A percentile compares a stretch with the other conserved stretches of the same genome.
These are phyloP conservation scores for Syngnathus acus DNA, from an alignment of 2,797 vertebrate genomes.

Conservation along the genomic window DNA sequence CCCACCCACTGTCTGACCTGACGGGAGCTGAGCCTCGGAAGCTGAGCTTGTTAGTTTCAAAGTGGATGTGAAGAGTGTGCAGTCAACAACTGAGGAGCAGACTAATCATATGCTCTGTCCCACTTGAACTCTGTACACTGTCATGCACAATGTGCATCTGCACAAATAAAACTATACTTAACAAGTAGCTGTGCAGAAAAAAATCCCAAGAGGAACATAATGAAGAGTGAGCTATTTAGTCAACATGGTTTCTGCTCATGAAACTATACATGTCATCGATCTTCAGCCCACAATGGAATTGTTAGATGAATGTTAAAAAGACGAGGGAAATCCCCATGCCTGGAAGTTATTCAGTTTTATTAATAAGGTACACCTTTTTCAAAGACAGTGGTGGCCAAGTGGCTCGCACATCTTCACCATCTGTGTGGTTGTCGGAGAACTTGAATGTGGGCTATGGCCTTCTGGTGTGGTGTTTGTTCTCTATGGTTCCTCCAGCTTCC, in stretches of 20 bases:
- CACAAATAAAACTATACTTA: background rate
- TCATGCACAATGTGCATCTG: background rate
- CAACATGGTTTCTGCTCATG: background rate
- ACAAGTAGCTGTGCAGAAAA: background rate
- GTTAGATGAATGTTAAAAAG: background rate
- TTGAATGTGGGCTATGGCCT: too few relatives aligned
- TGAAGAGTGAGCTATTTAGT: background rate
- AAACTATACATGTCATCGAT: background rate
- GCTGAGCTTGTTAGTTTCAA: slow-evolving; percentile 21
- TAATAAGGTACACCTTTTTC: too few relatives aligned
- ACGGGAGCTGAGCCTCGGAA: background rate
- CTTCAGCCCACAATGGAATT: background rate
- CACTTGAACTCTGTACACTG: background rate
- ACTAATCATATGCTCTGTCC: background rate
- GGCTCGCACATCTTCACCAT: too few relatives aligned
- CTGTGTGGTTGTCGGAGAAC: too few relatives aligned
- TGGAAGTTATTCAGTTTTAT: too few relatives aligned
- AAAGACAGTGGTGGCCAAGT: too few relatives aligned
- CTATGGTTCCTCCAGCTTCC: too few relatives aligned
- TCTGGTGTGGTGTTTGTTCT: too few relatives aligned
- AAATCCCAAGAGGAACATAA: background rate
- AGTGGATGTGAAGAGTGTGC: slow-evolving; percentile 7
- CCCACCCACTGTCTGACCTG: slow-evolving; percentile 7
- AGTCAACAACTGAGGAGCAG: slow-evolving; percentile 30
- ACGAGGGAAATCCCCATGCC: too few relatives aligned